Base-by-base conservation (phyloP, 1,140 invertebrate species). In the Glossosoma conforme region DNA sequence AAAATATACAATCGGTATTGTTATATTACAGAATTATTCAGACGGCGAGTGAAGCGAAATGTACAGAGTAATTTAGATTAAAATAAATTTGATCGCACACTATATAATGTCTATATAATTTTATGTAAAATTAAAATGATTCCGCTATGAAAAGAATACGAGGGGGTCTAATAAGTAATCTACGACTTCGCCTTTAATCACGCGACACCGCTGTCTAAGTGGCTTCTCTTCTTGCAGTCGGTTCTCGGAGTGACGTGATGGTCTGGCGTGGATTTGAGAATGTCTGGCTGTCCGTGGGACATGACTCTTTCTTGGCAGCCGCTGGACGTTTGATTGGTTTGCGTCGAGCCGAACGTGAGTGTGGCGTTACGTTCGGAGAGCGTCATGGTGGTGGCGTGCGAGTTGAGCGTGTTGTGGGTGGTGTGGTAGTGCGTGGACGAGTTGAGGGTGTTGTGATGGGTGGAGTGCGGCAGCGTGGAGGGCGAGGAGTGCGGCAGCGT, bases 251-350 rank as follows among this genome's bases (percentile, higher is more conserved):
- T 28, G 49, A 63, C 65, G 65, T 85, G 83, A 66, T 90, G 87
- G 64, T 90, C 87, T 1, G 87, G 87, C 5, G 87, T 89, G 19
- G 87, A 88, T 62, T 90, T 90, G 14, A 90, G 69, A 62, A 90
- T 88, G 62, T 90, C 87, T 2, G 87, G 87, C 68, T 89, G 85
- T 22, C 74, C 70, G 48, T 76, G 70, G 0, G 71, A 70, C 3
- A 72, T 63, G n/a, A 68, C 69, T 18, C 75, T 62, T 0, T 68
- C 71, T 19, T 68, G 62, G 13, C 45, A 65, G 64, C 44, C 66
- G 62, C 22, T 65, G 66, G 5, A 45, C 2, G 51, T 32, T 24
- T 52, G 50, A 18, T 58, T 49, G 3, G 45, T 53, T 14, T 47
- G 44, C 11, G 53, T 44, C 0, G 68, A 69, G 49, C 65, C 67